phyloP scores from a whole-genome alignment of 2,888 invertebrate genomes.

The Andrena camellia region DNA sequence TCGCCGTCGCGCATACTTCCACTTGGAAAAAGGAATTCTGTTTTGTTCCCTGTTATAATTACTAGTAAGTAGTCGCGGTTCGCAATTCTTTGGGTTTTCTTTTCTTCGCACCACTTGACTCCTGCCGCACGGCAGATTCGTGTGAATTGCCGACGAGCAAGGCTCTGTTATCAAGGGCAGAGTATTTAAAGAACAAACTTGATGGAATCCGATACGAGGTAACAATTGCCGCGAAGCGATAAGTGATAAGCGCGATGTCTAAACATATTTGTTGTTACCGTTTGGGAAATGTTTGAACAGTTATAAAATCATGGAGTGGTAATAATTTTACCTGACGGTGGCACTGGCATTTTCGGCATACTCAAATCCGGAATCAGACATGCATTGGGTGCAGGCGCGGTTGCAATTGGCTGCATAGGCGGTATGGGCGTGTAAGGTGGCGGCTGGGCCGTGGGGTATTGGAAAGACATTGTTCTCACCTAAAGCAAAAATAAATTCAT shows the following conservation, averaged over 20 bases:
- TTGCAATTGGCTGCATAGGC: slow-evolving; percentile 31
- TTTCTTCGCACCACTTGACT: neutral
- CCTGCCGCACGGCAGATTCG: neutral
- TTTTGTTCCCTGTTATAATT: too few species aligned
- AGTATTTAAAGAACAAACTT: slow-evolving; percentile 3
- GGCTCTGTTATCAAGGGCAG: neutral
- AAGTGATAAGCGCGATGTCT: slow-evolving; percentile 3
- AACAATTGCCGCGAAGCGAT: neutral
- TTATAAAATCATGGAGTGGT: neutral
- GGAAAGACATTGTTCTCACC: slow-evolving; percentile 29
- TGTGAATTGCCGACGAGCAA: neutral
- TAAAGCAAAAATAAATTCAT: slow-evolving; percentile 12
- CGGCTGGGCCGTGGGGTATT: slow-evolving; percentile 4
- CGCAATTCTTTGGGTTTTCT: too few species aligned
- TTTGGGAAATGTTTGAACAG: neutral
- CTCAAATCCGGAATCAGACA: slow-evolving; percentile 15
- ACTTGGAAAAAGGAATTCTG: too few species aligned
- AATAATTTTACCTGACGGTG: slow-evolving; percentile 38
- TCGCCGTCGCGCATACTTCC: neutral
- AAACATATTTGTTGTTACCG: slow-evolving; percentile 3
- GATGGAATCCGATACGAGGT: slow-evolving; percentile 30
- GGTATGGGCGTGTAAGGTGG: slow-evolving; percentile 12
- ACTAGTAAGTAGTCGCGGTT: too few species aligned
- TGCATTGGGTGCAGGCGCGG: slow-evolving; percentile 42
- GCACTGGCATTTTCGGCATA: slow-evolving; percentile 33